phyloP scores from a whole-genome alignment of 2,888 invertebrate species.

The Brachyopa scutellaris region DNA sequence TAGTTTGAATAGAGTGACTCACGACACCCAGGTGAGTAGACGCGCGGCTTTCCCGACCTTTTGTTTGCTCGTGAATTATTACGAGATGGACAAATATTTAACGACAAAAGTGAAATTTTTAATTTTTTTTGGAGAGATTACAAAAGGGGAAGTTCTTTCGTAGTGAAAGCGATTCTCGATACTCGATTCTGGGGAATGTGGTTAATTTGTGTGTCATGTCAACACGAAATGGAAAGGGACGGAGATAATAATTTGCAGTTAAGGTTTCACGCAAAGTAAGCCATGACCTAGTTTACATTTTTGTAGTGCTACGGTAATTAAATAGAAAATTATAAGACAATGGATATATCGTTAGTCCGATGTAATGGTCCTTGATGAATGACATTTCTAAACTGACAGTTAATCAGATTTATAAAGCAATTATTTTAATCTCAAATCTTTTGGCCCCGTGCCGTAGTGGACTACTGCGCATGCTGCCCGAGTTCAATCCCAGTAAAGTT shows the following conservation, averaged over 20 bases:
- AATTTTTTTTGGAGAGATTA: neutral
- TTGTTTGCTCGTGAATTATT: conserved; percentile 11
- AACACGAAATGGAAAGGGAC: neutral
- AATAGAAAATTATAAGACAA: too few relatives aligned
- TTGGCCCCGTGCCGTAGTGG: too few relatives aligned
- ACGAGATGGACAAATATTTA: conserved; percentile 37
- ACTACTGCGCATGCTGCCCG: too few relatives aligned
- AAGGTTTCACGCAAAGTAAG: neutral
- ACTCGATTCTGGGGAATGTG: neutral
- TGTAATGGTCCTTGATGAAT: too few relatives aligned
- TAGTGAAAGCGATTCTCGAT: conserved; percentile 41
- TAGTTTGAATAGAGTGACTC: conserved; percentile 11
- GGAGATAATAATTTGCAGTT: neutral
- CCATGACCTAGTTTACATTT: neutral
- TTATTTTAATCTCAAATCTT: too few relatives aligned
- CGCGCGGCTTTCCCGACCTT: neutral
- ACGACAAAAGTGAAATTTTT: conserved; percentile 21
- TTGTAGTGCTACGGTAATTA: too few relatives aligned
- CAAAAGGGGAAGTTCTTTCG: too few relatives aligned
- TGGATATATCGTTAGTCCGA: too few relatives aligned
- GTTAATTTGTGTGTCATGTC: conserved; percentile 34
- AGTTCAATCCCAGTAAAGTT: too few relatives aligned
- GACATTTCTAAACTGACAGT: too few relatives aligned
- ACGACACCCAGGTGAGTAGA: neutral
- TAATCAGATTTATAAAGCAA: too few relatives aligned